Evolutionary conservation across 2,888 invertebrate species (phyloP).

Genomic region (Torymus auratus): DNA sequence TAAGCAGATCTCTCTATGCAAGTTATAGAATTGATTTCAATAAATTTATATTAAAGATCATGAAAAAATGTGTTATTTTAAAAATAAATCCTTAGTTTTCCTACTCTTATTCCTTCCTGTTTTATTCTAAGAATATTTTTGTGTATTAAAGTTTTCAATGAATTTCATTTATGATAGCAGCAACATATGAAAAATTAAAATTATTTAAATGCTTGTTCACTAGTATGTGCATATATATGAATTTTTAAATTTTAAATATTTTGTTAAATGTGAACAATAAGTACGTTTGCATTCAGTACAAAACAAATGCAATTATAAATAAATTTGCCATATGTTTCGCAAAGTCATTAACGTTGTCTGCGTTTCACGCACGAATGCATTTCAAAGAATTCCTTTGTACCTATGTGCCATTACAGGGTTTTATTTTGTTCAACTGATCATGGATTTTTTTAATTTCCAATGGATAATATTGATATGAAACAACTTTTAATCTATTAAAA

Average conservation of each 20-base stretch:
- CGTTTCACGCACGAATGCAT: neutral
- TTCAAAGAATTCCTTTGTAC: neutral
- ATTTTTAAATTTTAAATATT: no score
- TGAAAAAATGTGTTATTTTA: neutral
- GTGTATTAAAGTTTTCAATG: neutral
- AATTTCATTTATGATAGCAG: neutral
- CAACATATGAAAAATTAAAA: neutral
- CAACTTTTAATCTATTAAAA: no score
- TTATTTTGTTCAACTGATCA: neutral
- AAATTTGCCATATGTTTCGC: neutral
- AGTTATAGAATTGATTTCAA: constrained; percentile 62
- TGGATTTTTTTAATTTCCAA: no score
- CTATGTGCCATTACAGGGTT: neutral
- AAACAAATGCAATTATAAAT: neutral
- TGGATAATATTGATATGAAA: no score
- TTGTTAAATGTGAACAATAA: no score
- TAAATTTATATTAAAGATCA: constrained; percentile 68
- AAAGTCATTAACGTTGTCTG: constrained; percentile 1
- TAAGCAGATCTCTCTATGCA: constrained; percentile 58
- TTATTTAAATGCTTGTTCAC: no score
- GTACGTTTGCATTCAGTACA: neutral
- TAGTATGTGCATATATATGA: no score
- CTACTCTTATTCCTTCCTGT: no score
- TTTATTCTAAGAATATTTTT: neutral
- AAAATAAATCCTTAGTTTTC: no score